Conservation (phyloP, 2,113 vertebrate genomes). For the Orcinus orca region DNA sequence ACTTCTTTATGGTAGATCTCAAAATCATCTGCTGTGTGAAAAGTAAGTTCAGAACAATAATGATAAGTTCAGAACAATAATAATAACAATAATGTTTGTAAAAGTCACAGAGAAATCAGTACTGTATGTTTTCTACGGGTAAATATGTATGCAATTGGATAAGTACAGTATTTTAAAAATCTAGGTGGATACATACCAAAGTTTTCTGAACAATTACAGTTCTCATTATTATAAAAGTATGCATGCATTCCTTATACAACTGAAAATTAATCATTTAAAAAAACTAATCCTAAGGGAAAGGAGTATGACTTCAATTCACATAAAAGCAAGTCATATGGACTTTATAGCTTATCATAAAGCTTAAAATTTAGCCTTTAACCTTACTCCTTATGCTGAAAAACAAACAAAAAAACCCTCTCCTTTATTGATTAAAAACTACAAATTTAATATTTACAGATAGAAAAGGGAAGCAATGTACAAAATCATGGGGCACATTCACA, state of each 20-base stretch:
- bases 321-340: neutral
- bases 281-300: neutral
- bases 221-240: conserved; percentile 9
- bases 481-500: neutral
- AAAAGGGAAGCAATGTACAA: neutral
- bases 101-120: neutral
- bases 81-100: neutral
- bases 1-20: neutral
- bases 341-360: neutral
- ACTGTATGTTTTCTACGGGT: neutral
- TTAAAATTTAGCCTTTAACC: conserved; percentile 4
- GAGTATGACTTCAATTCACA: neutral
- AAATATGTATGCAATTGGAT: neutral
- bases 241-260: neutral
- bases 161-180: neutral
- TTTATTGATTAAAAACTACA: conserved; percentile 17
- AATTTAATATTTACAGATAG: neutral
- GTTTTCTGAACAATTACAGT: neutral
- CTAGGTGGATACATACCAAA: neutral
- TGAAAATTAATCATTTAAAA: conserved; percentile 23
- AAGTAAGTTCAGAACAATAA: neutral
- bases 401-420: neutral
- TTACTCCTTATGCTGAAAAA: conserved; percentile 23
- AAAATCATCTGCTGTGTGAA: neutral
- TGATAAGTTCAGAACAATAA: neutral